Percentiles rank a stretch among this genome's conserved stretches.
Conservation (phyloP, 2,888 invertebrate genomes). For the Scelioninae gen. 1 region DNA sequence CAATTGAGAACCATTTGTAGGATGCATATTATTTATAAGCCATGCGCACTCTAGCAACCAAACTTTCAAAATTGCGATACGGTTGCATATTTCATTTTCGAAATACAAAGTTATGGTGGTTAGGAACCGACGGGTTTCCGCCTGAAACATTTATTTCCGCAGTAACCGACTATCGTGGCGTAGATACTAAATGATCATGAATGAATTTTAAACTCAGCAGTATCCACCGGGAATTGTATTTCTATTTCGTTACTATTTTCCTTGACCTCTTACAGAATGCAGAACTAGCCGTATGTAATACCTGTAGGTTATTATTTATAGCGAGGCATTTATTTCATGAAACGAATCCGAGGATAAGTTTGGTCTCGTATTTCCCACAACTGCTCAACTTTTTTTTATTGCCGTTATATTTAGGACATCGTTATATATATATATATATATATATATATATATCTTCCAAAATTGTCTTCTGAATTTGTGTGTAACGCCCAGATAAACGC, state of each 20-base stretch:
- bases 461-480: slow-evolving; percentile 2
- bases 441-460: background rate
- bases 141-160: slow-evolving; percentile 41
- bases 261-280: slow-evolving; percentile 31
- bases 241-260: slow-evolving; percentile 33
- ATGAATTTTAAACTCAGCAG: slow-evolving; percentile 42
- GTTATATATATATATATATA: background rate
- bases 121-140: slow-evolving; percentile 18
- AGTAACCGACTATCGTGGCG: slow-evolving; percentile 23
- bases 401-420: slow-evolving; percentile 7
- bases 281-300: slow-evolving; percentile 7
- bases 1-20: slow-evolving; percentile 4
- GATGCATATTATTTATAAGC: slow-evolving; percentile 25
- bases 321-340: slow-evolving; percentile 6
- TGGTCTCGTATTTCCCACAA: background rate
- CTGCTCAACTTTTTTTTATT: background rate
- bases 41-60: background rate
- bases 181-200: slow-evolving; percentile 35
- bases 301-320: slow-evolving; percentile 33
- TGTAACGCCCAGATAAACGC: slow-evolving; percentile 6
- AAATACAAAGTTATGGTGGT: slow-evolving; percentile 44
- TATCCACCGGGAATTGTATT: slow-evolving; percentile 32
- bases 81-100: slow-evolving; percentile 35
- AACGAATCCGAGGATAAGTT: background rate
- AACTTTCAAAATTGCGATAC: slow-evolving; percentile 30